phyloP scores from a whole-genome alignment of 2,113 vertebrate species.

The Elanoides forficatus region DNA sequence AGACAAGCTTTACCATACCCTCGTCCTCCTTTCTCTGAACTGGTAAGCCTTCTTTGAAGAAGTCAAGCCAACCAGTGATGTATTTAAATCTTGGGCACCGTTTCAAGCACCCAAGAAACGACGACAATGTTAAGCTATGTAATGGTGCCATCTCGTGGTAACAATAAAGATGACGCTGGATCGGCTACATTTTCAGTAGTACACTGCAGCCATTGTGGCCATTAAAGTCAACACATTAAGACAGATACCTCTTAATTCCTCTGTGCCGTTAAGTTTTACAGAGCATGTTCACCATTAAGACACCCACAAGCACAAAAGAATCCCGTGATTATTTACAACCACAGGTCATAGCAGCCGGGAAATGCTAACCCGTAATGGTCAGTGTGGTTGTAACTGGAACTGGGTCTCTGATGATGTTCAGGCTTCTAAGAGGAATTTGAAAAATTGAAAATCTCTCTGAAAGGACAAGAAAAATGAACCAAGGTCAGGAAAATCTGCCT shows the following conservation, averaged over 20 bases:
- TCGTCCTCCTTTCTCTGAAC: not conserved
- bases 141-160: conserved; percentile 72
- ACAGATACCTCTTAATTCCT: not conserved
- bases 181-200: not conserved
- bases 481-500: not conserved
- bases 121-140: not conserved
- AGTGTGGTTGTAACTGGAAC: accelerated
- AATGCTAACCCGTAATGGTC: accelerated
- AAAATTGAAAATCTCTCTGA: not conserved
- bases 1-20: not conserved
- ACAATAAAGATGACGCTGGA: not conserved
- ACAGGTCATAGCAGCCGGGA: not conserved
- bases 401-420: not conserved
- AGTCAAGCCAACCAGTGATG: not conserved
- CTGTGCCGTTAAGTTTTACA: not conserved
- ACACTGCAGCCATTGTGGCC: accelerated
- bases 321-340: not conserved
- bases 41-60: not conserved
- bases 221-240: not conserved
- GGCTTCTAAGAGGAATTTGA: not conserved
- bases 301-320: not conserved
- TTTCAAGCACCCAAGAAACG: not conserved
- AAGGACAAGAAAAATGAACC: not conserved
- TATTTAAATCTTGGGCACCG: not conserved
- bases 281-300: not conserved